Base-by-base conservation (phyloP, 2,888 invertebrate species). In the Acanthosepion lycidas region DNA sequence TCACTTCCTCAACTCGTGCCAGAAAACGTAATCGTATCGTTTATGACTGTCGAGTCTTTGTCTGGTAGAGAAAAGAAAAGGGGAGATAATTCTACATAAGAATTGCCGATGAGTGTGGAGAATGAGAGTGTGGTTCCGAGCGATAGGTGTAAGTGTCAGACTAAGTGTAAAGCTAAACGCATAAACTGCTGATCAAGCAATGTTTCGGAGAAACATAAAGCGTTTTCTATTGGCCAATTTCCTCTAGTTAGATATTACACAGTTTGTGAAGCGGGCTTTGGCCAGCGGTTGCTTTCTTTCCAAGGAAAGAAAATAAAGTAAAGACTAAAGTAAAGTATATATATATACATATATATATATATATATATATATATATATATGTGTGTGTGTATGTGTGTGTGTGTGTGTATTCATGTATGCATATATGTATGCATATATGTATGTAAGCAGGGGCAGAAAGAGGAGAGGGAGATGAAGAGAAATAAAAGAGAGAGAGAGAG, bases 1-100 rank as follows among this genome's bases (percentile, higher is more conserved):
- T n/a, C 78, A 78, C 78, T 78, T 78, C 78, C 78, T n/a, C n/a
- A 78, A 78, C 78, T n/a, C 12, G 78, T 78, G 78, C n/a, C n/a
- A 78, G 78, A 33, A 78, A 78, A 78, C 78, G 33, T 78, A 78
- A 33, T 33, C 23, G 78, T 78, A 33, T 78, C 78, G 78, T 78
- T 78, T 78, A 78, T 78, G 78, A 33, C 78, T 78, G 78, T 15
- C 78, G 4, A 78, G n/a, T 28, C 64, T 64, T 64, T 64, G 26
- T 64, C 26, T n/a, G 78, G 12, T 0, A 18, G 23, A 9, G 78
- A 78, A 12, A n/a, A 42, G 42, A 78, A n/a, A 12, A 78, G n/a
- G 15, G 78, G 78, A n/a, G 78, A n/a, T 78, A 78, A 78, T 78
- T n/a, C n/a, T n/a, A 8, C n/a, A 78, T 15, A 15, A 78, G 42